phyloP scores from a whole-genome alignment of 2,113 vertebrate species.

The Barbus barbus region DNA sequence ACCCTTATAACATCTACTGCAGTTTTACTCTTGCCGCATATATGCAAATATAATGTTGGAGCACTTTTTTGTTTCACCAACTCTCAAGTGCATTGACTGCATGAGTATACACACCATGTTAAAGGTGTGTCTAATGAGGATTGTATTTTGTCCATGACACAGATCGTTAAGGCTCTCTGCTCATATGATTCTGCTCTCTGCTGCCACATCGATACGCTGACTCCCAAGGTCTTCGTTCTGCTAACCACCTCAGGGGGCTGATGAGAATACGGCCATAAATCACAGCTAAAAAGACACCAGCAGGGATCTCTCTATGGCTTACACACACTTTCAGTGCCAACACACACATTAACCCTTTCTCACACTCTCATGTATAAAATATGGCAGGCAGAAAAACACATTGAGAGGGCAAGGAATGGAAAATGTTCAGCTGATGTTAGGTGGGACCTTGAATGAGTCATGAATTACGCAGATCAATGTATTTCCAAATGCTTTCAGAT shows the following conservation, averaged over 20 bases:
- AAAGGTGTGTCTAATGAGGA: slow-evolving; percentile 20
- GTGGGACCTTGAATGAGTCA: neutral
- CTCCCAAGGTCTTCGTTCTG: slow-evolving; percentile 15
- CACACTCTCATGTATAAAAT: slow-evolving; percentile 36
- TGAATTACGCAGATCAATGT: neutral
- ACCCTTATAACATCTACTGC: no score
- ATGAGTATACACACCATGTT: slow-evolving; percentile 23
- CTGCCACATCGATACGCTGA: slow-evolving; percentile 42
- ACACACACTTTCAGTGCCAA: slow-evolving; percentile 17
- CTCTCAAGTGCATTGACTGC: slow-evolving; percentile 20
- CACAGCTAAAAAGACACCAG: slow-evolving; percentile 23
- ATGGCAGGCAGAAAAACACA: slow-evolving; percentile 22
- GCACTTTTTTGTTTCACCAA: neutral
- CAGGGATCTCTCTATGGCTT: slow-evolving; percentile 21
- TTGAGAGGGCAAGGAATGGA: slow-evolving; percentile 1
- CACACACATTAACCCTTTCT: neutral
- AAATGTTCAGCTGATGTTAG: neutral
- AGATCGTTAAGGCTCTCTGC: slow-evolving; percentile 4
- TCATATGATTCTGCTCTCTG: slow-evolving; percentile 22
- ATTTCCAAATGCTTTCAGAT: slow-evolving; percentile 14
- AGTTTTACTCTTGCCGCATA: no score
- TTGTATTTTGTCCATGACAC: slow-evolving; percentile 25
- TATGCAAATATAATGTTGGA: neutral
- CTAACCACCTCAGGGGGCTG: slow-evolving; percentile 6
- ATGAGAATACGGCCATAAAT: slow-evolving; percentile 32